phyloP scores from a whole-genome alignment of 2,797 vertebrate genomes.

The Streptopelia turtur region DNA sequence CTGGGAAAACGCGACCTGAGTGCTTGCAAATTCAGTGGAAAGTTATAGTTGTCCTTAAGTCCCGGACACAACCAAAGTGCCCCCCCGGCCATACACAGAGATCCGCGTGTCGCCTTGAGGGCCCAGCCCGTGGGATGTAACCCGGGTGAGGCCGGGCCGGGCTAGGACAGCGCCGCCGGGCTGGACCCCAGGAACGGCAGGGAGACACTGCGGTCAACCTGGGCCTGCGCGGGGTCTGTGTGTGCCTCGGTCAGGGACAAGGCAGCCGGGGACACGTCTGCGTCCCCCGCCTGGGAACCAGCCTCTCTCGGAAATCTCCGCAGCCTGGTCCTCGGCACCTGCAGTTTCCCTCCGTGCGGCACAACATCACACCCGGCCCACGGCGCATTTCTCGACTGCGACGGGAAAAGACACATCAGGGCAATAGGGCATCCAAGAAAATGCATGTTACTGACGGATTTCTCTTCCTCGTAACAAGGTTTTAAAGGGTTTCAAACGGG shows the following conservation, averaged over 20 bases:
- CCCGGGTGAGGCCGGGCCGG: background rate
- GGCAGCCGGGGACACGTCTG: background rate
- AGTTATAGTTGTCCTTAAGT: background rate
- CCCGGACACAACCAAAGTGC: background rate
- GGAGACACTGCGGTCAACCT: background rate
- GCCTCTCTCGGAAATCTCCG: background rate
- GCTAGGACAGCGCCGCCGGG: background rate
- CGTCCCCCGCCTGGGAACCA: rapidly evolving
- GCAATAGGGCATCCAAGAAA: background rate
- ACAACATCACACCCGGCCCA: background rate
- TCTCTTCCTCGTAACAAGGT: background rate
- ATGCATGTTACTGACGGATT: background rate
- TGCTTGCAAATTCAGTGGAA: background rate
- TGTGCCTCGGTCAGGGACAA: background rate
- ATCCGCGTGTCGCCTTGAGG: rapidly evolving
- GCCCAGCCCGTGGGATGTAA: background rate
- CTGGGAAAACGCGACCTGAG: background rate
- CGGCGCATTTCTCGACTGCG: rapidly evolving
- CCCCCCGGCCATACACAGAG: no score
- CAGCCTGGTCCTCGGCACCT: background rate
- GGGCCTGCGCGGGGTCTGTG: background rate
- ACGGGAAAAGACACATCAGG: background rate
- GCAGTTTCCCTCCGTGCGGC: rapidly evolving
- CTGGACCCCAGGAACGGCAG: no score
- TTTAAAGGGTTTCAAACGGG: background rate